phyloP scores from a whole-genome alignment of 1,140 invertebrate genomes.

The Anoplolepis gracilipes region DNA sequence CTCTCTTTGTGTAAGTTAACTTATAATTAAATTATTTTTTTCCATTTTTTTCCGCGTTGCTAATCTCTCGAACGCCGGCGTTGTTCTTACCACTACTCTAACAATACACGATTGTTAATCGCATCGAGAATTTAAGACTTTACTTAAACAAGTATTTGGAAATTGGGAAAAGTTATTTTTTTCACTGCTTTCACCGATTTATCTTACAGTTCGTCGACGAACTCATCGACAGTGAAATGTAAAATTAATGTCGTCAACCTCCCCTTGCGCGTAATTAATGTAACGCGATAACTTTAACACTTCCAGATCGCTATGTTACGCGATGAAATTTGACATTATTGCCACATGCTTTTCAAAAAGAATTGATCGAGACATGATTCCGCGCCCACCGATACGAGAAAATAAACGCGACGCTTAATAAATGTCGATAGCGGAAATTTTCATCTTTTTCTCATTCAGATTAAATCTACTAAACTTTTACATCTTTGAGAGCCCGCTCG shows the following conservation, averaged over 20 bases:
- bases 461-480: neutral
- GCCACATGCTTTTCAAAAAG: neutral
- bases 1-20: slow-evolving; percentile 63
- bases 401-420: neutral
- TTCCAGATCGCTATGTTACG: neutral
- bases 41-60: slow-evolving; percentile 1
- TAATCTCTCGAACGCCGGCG: neutral
- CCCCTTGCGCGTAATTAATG: slow-evolving; percentile 1
- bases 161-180: slow-evolving; percentile 1
- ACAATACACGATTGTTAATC: neutral
- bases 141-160: neutral
- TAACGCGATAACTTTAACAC: slow-evolving; percentile 13
- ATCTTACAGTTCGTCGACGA: slow-evolving; percentile 21
- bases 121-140: slow-evolving; percentile 1
- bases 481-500: neutral
- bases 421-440: slow-evolving; percentile 4
- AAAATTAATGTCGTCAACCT: slow-evolving; percentile 27
- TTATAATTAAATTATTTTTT: slow-evolving; percentile 75
- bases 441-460: neutral
- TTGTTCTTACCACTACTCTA: neutral
- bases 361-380: neutral
- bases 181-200: slow-evolving; percentile 45
- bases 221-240: slow-evolving; percentile 25
- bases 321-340: slow-evolving; percentile 37
- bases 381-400: neutral